phyloP scores from a whole-genome alignment of 2,113 vertebrate species.

The Hirundichthys speculiger region DNA sequence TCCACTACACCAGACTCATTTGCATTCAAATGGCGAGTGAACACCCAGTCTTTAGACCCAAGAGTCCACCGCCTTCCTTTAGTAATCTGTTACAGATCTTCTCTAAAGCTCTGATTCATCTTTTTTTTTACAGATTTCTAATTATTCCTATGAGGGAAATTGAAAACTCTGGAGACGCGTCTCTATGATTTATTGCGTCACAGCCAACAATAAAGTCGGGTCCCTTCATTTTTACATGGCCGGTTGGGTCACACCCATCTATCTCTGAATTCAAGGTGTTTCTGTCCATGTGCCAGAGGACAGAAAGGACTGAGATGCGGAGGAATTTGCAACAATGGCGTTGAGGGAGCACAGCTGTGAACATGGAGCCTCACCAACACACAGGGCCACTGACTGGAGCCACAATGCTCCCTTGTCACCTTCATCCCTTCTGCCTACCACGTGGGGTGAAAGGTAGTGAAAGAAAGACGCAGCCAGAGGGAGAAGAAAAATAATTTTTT shows the following conservation, averaged over 20 bases:
- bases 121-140: constrained; percentile 17
- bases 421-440: constrained; percentile 65
- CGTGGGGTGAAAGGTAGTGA: constrained; percentile 63
- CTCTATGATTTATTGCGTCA: too few species aligned
- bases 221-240: too few species aligned
- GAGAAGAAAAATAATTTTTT: constrained; percentile 57
- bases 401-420: constrained; percentile 78
- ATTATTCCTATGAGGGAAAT: too few species aligned
- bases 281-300: constrained; percentile 26
- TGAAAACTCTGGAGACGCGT: too few species aligned
- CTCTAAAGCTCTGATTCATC: constrained; percentile 51
- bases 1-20: constrained; percentile 65
- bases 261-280: too few species aligned
- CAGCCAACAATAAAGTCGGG: too few species aligned
- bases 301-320: constrained; percentile 60
- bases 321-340: constrained; percentile 81
- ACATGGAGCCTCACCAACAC: constrained; percentile 73
- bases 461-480: constrained; percentile 49
- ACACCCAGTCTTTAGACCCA: constrained; percentile 74
- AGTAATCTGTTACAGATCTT: constrained; percentile 38
- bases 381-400: constrained; percentile 69
- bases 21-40: constrained; percentile 82
- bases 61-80: constrained; percentile 62
- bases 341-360: constrained; percentile 76
- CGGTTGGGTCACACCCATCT: too few species aligned